Evolutionary conservation across 2,888 invertebrate genomes (phyloP), one percentile per base, ranked within the genome.

Genomic region (Philaethria dido): DNA sequence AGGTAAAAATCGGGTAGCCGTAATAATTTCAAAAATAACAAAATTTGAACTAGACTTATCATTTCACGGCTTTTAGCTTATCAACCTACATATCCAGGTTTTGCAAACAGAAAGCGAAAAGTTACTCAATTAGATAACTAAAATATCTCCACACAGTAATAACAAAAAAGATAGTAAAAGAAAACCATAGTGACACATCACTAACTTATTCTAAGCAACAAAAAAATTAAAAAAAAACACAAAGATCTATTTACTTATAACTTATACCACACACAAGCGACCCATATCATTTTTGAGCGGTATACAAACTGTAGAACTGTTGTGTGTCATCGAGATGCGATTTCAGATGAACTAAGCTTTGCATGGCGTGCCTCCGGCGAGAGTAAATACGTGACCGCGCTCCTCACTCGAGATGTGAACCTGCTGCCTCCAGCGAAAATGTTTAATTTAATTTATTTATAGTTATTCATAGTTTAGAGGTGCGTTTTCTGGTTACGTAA

Each of bases 301-400:
- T 66, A 69, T 47, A 68, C 42, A 55, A 66, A 18, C 66, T 64
- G 69, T 72, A 66, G 66, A 72, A 69, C 66, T 70, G 66, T 68
- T 68, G 62, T 61, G 33, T 69, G 66, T 66, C 69, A 62, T 69
- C 66, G 62, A 59, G 57, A 62, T 57, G 59, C 59, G 52, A 66
- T 65, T 45, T 62, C 52, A 52, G 33, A 52, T 52, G 52, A 52
- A 52, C 29, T 52, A 33, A n/a, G 52, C 52, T 52, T 52, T 52
- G 29, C 16, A 18, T 33, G 2, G 29, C 52, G n/a, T 11, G 52
- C 52, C 52, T 52, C 9, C 16, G 52, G 29, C 52, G 29, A 8
- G 29, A 52, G 52, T 16, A 52, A 52, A 52, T 33, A 52, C 18
- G 29, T 16, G 52, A 29, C 52, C 29, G 25, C 29, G 1, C 16